These are phyloP conservation scores for Oxycera nigricornis DNA, from an alignment of 2,888 invertebrate species.

Conservation along the genomic window DNA sequence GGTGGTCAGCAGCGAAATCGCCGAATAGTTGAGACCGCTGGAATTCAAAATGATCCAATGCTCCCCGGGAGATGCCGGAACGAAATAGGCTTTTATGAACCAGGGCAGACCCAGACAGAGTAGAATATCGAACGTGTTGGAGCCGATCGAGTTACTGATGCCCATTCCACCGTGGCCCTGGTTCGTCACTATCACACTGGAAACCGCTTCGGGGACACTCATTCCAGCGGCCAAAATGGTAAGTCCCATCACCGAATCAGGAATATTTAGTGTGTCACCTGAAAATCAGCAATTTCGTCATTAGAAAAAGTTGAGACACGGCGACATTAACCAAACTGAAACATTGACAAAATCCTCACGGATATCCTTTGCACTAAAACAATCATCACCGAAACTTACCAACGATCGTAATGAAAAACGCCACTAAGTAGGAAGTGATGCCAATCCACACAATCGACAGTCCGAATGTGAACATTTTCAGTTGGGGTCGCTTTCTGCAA, in stretches of 20 bases:
- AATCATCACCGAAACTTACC: no score
- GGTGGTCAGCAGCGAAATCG: conserved; percentile 76
- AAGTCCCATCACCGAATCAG: conserved; percentile 85
- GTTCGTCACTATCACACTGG: conserved; percentile 82
- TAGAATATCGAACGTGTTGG: conserved; percentile 82
- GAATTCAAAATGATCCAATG: conserved; percentile 75
- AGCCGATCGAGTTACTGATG: conserved; percentile 81
- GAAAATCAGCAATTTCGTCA: conserved; percentile 45
- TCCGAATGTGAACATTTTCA: conserved; percentile 74
- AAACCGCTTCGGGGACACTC: conserved; percentile 86
- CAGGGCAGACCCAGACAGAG: conserved; percentile 81
- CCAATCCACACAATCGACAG: conserved; percentile 87
- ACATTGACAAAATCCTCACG: not conserved
- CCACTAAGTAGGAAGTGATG: conserved; percentile 79
- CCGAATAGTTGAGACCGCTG: conserved; percentile 76
- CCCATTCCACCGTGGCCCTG: conserved; percentile 72
- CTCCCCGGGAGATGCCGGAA: conserved; percentile 66
- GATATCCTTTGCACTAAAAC: no score
- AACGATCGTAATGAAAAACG: conserved; percentile 83
- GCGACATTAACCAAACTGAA: not conserved
- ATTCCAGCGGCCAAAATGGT: conserved; percentile 86
- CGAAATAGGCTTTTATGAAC: conserved; percentile 73
- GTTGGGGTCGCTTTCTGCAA: conserved; percentile 68
- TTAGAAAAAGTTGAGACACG: no score
- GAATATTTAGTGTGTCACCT: conserved; percentile 81